These are phyloP conservation scores for Trissolcus japonicus DNA, from an alignment of 2,888 invertebrate genomes.

Conservation along the genomic window DNA sequence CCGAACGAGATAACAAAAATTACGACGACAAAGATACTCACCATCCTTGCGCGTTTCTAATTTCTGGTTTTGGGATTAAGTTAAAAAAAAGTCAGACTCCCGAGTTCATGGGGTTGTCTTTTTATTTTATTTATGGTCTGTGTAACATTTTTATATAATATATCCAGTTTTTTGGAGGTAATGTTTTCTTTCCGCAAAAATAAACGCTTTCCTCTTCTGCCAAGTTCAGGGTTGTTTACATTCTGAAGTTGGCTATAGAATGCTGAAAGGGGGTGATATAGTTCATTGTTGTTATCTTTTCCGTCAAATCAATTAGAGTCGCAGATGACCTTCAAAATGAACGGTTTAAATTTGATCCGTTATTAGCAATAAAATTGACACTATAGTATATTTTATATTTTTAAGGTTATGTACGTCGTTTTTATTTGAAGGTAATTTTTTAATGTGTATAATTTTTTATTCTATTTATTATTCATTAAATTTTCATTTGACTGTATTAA, in stretches of 20 bases:
- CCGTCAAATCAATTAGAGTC: too few relatives aligned
- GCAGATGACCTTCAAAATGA: too few relatives aligned
- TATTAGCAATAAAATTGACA: not conserved
- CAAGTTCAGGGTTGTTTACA: constrained; percentile 22
- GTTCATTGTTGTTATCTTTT: not conserved
- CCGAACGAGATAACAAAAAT: not conserved
- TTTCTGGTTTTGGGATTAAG: not conserved
- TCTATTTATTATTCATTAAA: not conserved
- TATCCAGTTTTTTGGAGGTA: too few relatives aligned
- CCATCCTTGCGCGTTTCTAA: not conserved
- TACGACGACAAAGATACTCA: not conserved
- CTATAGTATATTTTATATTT: not conserved
- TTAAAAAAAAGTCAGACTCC: not conserved
- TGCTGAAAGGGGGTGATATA: not conserved
- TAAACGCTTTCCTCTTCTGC: not conserved
- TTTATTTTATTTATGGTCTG: too few relatives aligned
- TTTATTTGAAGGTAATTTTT: not conserved
- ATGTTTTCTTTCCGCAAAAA: too few relatives aligned
- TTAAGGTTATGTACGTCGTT: not conserved
- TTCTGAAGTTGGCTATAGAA: constrained; percentile 12
- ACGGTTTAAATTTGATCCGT: not conserved
- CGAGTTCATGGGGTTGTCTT: too few relatives aligned
- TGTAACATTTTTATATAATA: too few relatives aligned
- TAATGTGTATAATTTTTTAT: not conserved
- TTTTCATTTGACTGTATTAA: not conserved